Evolutionary conservation across 2,113 vertebrate genomes (phyloP), one percentile per base, ranked within the genome.

Genomic region (Lepisosteus osseus): DNA sequence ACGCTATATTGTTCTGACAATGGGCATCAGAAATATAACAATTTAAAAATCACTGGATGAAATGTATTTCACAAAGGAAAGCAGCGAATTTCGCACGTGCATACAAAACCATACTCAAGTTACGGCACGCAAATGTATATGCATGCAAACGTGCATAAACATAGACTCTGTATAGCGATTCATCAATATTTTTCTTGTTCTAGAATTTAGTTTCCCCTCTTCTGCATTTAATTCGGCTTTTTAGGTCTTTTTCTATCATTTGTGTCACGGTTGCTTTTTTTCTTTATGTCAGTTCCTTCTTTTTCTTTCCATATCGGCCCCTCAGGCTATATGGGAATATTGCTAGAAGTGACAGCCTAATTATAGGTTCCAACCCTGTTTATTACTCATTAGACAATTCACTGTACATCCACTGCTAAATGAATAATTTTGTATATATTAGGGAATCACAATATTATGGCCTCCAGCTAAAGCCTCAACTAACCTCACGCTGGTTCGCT

Each of bases 361-460:
- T 92, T 92, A 92, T 90, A 83, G 85, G 86, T 78, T 83, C 80
- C 85, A 83, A 83, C 79, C 84, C 86, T 82, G 86, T 90, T 92
- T 90, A 92, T 92, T 92, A 90, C 84, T 86, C 87, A 89, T 93
- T 91, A 93, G 90, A 93, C 89, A 88, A 88, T 89, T 82, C 89
- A 86, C 86, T 88, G 88, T 90, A 90, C 87, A 86, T 90, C 88
- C 80, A 88, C 86, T 84, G 80, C 90, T 90, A 90, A 92, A 90
- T 91, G 89, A 92, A 91, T 94, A 90, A 92, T 92, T 91, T 89
- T 91, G 91, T 90, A 89, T 90, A 86, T 89, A 93, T 92, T 90
- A 92, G 80, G 78, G 86, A 75, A 88, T 86, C 89, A 86, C 79
- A 89, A 85, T 90, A 86, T 90, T 85, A 87, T 89, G 88, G 89